Conservation (phyloP, 2,113 vertebrate genomes). For the Galbula dea region DNA sequence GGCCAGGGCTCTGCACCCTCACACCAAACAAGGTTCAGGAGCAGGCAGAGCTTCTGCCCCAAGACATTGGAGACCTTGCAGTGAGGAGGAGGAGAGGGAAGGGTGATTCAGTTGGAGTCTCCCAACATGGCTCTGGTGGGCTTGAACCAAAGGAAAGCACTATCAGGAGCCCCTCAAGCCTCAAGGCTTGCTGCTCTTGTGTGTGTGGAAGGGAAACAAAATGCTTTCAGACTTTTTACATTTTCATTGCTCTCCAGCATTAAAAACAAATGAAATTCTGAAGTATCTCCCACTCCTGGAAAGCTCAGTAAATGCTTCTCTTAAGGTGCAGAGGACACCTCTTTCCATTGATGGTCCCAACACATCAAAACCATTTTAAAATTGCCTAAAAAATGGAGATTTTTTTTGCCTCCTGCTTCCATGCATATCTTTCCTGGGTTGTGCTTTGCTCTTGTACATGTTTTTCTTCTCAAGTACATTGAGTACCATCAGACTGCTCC, state of each 20-base stretch:
- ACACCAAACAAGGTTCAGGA: too few relatives aligned
- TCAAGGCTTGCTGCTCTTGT: neutral
- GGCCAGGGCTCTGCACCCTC: too few relatives aligned
- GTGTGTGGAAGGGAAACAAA: neutral
- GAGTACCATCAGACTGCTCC: neutral
- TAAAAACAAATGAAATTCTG: neutral
- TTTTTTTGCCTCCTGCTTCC: neutral
- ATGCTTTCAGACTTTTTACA: neutral
- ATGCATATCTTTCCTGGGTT: neutral
- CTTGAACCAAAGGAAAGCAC: neutral
- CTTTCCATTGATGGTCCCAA: neutral
- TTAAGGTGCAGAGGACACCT: neutral
- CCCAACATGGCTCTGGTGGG: neutral
- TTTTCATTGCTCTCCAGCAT: neutral
- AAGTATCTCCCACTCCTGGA: neutral
- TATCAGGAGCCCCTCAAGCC: too few relatives aligned
- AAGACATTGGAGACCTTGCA: neutral
- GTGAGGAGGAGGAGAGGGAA: accelerated
- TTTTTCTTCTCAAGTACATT: neutral
- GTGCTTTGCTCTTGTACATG: neutral
- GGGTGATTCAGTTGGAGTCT: neutral
- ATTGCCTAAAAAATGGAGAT: neutral
- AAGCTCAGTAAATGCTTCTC: neutral
- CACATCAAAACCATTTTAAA: neutral
- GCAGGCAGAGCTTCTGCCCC: neutral